These are phyloP conservation scores for Fragum whitleyi DNA, from an alignment of 2,888 invertebrate genomes.

Conservation along the genomic window DNA sequence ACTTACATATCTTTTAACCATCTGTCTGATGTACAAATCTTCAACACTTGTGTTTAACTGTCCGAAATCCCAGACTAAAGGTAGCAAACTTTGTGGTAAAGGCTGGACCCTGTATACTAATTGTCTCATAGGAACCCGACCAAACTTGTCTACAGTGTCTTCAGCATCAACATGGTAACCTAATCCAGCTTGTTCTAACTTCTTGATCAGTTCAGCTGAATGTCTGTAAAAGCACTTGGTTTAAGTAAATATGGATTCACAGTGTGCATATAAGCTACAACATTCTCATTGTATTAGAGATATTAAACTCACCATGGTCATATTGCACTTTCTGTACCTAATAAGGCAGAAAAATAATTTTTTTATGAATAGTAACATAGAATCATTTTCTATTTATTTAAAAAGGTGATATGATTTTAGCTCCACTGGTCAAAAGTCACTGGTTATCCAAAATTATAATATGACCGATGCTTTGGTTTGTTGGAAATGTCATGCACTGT, in stretches of 20 bases:
- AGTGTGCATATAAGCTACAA: too few species aligned
- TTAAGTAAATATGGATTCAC: conserved; percentile 45
- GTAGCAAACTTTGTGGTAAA: conserved; percentile 81
- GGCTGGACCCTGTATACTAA: conserved; percentile 83
- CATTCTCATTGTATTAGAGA: too few species aligned
- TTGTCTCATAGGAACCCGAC: conserved; percentile 81
- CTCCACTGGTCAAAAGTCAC: too few species aligned
- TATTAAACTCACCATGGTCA: too few species aligned
- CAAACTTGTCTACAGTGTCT: conserved; percentile 77
- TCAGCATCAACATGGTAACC: conserved; percentile 82
- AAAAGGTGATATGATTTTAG: too few species aligned
- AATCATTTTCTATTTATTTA: too few species aligned
- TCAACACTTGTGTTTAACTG: conserved; percentile 78
- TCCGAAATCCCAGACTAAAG: conserved; percentile 84
- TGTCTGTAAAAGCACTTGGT: conserved; percentile 69
- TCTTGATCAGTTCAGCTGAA: conserved; percentile 79
- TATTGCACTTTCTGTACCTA: too few species aligned
- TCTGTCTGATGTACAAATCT: conserved; percentile 80
- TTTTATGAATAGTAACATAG: too few species aligned
- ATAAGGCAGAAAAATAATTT: too few species aligned
- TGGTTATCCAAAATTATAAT: too few species aligned
- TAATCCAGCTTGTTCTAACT: conserved; percentile 81
- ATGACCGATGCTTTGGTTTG: too few species aligned
- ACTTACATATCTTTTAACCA: conserved; percentile 77
- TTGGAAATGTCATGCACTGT: too few species aligned